Evolutionary conservation across 2,888 invertebrate genomes (phyloP).

Genomic region (Heliconius erato): DNA sequence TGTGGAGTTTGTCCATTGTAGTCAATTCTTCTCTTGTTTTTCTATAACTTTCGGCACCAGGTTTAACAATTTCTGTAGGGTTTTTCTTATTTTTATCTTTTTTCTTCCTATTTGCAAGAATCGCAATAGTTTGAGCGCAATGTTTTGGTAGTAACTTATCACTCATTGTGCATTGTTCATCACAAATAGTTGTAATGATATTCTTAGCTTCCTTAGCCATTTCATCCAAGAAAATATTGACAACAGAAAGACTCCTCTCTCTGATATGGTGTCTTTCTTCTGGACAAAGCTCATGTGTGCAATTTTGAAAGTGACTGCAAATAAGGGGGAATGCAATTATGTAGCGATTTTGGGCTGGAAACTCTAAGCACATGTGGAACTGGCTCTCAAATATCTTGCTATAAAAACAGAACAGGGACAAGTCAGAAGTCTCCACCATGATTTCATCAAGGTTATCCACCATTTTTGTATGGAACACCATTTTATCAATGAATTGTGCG

Average conservation of each 20-base stretch:
- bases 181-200: constrained; percentile 99
- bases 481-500: constrained; percentile 96
- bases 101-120: constrained; percentile 95
- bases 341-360: constrained; percentile 99
- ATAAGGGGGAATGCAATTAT: constrained; percentile 99
- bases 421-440: constrained; percentile 97
- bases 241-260: constrained; percentile 97
- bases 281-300: constrained; percentile 99
- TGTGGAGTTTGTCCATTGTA: constrained; percentile 99
- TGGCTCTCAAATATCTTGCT: constrained; percentile 98
- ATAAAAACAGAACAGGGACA: constrained; percentile 99
- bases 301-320: constrained; percentile 98
- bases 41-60: constrained; percentile 98
- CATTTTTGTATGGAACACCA: constrained; percentile 98
- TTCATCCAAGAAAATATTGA: constrained; percentile 98
- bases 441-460: constrained; percentile 99
- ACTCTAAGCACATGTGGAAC: constrained; percentile 99
- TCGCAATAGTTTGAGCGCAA: constrained; percentile 95
- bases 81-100: constrained; percentile 97
- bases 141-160: constrained; percentile 98
- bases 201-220: constrained; percentile 99
- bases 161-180: constrained; percentile 98
- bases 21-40: constrained; percentile 98
- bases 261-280: constrained; percentile 99
- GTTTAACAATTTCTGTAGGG: constrained; percentile 93